These are phyloP conservation scores for Busseola fusca DNA, from an alignment of 2,888 invertebrate genomes.

Conservation along the genomic window DNA sequence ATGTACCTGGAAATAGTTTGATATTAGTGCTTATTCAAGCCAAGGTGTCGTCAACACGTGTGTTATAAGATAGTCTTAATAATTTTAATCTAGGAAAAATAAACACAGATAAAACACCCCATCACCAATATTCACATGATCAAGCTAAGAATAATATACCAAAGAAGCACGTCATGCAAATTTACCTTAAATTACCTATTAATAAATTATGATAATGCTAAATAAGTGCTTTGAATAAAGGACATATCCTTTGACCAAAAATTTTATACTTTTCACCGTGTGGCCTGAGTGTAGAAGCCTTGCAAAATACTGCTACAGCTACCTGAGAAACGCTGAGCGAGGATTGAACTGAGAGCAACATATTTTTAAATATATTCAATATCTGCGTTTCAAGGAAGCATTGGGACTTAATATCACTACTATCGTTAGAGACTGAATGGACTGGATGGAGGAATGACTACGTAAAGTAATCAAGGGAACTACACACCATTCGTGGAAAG, in stretches of 20 bases:
- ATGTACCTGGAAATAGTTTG: slow-evolving; percentile 42
- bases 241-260: background rate
- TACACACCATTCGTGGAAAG: slow-evolving; percentile 22
- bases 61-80: too few species aligned
- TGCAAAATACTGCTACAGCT: slow-evolving; percentile 1
- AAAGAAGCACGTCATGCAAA: background rate
- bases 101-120: background rate
- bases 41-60: background rate
- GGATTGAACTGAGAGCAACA: background rate
- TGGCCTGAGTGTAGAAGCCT: background rate
- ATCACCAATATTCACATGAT: background rate
- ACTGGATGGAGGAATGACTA: background rate
- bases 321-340: background rate
- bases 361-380: background rate
- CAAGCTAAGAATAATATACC: background rate
- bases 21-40: slow-evolving; percentile 27
- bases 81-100: background rate
- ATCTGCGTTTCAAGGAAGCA: too few species aligned
- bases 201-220: background rate
- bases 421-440: too few species aligned
- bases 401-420: too few species aligned
- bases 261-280: background rate
- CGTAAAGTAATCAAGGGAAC: background rate
- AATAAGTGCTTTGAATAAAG: background rate
- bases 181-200: background rate